phyloP scores from a whole-genome alignment of 2,113 vertebrate species.

The Dasyornis broadbenti region DNA sequence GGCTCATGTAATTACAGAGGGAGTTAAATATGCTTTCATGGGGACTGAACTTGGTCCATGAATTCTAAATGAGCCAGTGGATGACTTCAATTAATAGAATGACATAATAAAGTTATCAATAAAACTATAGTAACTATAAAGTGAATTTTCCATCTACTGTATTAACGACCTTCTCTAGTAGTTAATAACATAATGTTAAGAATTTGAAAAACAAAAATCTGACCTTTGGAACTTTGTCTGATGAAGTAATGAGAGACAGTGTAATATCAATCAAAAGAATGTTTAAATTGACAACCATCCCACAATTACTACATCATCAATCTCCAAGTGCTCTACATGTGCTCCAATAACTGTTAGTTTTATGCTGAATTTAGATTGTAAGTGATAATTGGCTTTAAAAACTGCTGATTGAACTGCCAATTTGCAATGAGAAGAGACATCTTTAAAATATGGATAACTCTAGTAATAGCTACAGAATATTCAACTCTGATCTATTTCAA shows the following conservation, averaged over 20 bases:
- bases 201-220: background rate
- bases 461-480: background rate
- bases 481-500: background rate
- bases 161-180: background rate
- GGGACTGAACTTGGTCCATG: background rate
- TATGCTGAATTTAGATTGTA: background rate
- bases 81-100: conserved; percentile 22
- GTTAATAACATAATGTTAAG: background rate
- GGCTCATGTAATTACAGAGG: background rate
- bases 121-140: background rate
- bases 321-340: background rate
- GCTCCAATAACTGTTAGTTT: background rate
- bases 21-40: background rate
- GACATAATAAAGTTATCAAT: conserved; percentile 26
- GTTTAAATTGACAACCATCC: background rate
- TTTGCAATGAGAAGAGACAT: background rate
- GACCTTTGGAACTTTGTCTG: background rate
- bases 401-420: background rate
- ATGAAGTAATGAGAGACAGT: background rate
- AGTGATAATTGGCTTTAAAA: background rate
- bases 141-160: background rate
- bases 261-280: background rate
- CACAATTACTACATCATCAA: background rate
- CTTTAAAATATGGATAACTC: background rate
- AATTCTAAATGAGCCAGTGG: conserved; percentile 34